Base-by-base conservation (phyloP, 2,113 vertebrate species). In the Salminus brasiliensis region DNA sequence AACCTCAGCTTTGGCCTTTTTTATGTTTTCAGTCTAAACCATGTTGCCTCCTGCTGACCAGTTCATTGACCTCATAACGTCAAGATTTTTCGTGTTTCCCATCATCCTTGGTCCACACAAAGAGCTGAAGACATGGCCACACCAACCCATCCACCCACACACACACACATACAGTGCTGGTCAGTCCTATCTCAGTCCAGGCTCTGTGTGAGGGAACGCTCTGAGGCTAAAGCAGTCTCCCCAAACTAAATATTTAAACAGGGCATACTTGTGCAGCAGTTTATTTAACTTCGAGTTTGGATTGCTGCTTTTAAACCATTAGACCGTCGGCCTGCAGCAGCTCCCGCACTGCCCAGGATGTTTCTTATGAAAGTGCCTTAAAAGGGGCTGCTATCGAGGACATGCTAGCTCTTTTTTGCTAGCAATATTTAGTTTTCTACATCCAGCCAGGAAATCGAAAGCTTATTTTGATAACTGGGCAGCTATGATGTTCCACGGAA, bases 211-310 rank as follows among this genome's bases (percentile, higher is more conserved):
- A 65, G 66, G 69, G 69, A 81, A 65, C 69, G 55, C 72, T 78
- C 81, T 45, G 63, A 16, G 72, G 45, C 70, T 83, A 69, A 57
- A 72, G 75, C 66, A 73, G 65, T 78, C 69, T 83, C 65, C 72
- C 53, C 8, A 90, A 89, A 75, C 79, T 85, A 92, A 93, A 93
- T 90, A 92, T 91, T 91, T 92, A 88, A 92, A 88, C 70, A 59
- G 81, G 67, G 74, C 82, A 83, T 88, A 85, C 87, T 85, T 86
- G 76, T 86, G 81, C 84, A 65, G 65, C 70, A 60, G 85, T 92
- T 91, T 86, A 87, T 91, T 92, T 91, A 87, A 83, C 81, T 82
- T 84, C 82, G 80, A 67, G 73, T 86, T 84, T 85, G 74, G 81
- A 69, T 74, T 63, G 80, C 70, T 70, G 57, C 53, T 78, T 72